Percentiles rank a stretch among this genome's conserved stretches.
Evolutionary conservation across 1,140 invertebrate species (phyloP).

Genomic region (Tetragonula clypearis): DNA sequence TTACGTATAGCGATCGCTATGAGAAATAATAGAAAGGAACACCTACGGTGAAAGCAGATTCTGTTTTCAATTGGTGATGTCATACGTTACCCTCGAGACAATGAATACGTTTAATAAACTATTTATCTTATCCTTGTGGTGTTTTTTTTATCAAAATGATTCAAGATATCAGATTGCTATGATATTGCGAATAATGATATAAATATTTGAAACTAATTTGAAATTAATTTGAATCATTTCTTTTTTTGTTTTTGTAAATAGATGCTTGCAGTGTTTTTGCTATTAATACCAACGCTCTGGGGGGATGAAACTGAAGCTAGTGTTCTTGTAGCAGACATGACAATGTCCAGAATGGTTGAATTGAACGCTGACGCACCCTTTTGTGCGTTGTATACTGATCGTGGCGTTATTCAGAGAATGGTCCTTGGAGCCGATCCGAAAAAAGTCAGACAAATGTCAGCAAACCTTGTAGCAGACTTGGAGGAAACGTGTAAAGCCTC

Average conservation of each 20-base stretch:
- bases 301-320: conserved; percentile 54
- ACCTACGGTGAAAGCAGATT: not conserved
- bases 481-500: conserved; percentile 83
- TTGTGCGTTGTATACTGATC: conserved; percentile 84
- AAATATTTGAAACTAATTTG: not conserved
- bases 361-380: conserved; percentile 83
- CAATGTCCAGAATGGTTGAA: conserved; percentile 86
- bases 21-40: not conserved
- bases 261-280: conserved; percentile 66
- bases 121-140: not conserved
- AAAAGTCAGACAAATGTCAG: conserved; percentile 84
- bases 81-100: not conserved
- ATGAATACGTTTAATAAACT: not conserved
- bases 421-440: conserved; percentile 83
- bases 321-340: conserved; percentile 84
- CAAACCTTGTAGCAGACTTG: conserved; percentile 83
- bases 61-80: not conserved
- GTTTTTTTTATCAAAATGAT: not conserved
- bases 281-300: conserved; percentile 54
- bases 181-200: not conserved
- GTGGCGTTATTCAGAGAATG: conserved; percentile 84
- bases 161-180: not conserved
- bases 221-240: not conserved
- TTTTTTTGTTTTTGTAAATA: conserved; percentile 37
- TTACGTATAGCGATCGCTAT: not conserved